Evolutionary conservation across 2,113 vertebrate species (phyloP).

Genomic region (Forbesichthys papilliferus): DNA sequence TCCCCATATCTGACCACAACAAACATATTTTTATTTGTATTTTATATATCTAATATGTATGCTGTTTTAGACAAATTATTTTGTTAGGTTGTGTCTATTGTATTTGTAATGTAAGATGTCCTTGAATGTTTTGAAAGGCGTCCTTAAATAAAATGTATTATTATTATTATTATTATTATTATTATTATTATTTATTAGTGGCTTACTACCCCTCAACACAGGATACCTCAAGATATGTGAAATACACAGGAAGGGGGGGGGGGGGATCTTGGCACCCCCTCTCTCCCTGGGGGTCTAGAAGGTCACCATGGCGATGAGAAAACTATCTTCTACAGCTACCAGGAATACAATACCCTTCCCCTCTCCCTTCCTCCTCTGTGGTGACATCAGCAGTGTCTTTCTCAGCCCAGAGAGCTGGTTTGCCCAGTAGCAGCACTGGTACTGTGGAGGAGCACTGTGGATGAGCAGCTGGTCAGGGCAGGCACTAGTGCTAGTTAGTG

Average conservation of each 20-base stretch:
- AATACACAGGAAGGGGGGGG: conserved; percentile 6
- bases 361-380: neutral
- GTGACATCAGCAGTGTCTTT: conserved; percentile 18
- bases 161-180: too few relatives aligned
- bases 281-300: conserved; percentile 28
- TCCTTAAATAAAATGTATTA: too few relatives aligned
- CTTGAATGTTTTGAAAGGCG: too few relatives aligned
- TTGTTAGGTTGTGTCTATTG: too few relatives aligned
- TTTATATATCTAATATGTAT: too few relatives aligned
- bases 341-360: conserved; percentile 45
- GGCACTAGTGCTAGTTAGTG: neutral
- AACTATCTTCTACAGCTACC: conserved; percentile 39
- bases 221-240: neutral
- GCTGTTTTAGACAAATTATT: too few relatives aligned
- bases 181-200: too few relatives aligned
- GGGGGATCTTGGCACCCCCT: conserved; percentile 24
- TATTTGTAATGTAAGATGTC: too few relatives aligned
- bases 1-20: too few relatives aligned
- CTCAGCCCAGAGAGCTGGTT: conserved; percentile 45
- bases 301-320: conserved; percentile 54
- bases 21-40: too few relatives aligned
- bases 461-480: neutral
- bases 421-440: conserved; percentile 1
- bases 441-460: neutral
- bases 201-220: neutral